Base-by-base conservation (phyloP, 2,888 invertebrate species). In the Seira musarum region DNA sequence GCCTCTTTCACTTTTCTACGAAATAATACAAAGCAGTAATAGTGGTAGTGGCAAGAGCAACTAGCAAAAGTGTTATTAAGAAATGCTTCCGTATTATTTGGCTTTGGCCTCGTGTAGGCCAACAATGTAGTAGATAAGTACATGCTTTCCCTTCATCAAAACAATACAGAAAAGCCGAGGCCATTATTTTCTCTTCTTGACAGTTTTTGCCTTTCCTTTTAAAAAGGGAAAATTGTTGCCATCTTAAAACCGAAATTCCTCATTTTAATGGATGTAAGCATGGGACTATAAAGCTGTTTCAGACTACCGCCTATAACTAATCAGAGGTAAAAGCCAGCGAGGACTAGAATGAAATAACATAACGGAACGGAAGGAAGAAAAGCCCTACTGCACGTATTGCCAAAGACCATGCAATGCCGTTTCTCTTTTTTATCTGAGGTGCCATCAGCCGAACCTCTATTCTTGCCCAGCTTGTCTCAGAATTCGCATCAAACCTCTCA, bases 401-500 rank as follows among this genome's bases (percentile, higher is more conserved):
- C 57, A 57, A 57, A 57, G 3, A n/a, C 57, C 17, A n/a, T 57
- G 17, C 57, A 6, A 57, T 57, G 6, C 57, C 57, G 3, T n/a
- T n/a, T 10, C n/a, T 57, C n/a, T 10, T n/a, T n/a, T 57, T 57
- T 57, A 57, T 57, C 57, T n/a, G 57, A 57, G 10, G n/a, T 17
- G 15, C 57, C 57, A 57, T 57, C 57, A 57, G 15, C 8, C 17
- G 17, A 57, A n/a, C 15, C 17, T 13, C 57, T 5, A 57, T 8
- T 57, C 57, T 57, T 57, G 6, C 40, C 6, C 13, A 13, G 40
- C 40, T 17, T 15, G 57, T 8, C 17, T 15, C 15, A 8, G 17
- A 57, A 57, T 40, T 13, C 40, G 13, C 57, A 57, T 57, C 57
- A 57, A 57, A 57, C 57, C 6, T 57, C 5, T 57, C 57, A 57